These are phyloP conservation scores for Cheilosia grossa DNA, from an alignment of 2,888 invertebrate genomes.

Conservation along the genomic window DNA sequence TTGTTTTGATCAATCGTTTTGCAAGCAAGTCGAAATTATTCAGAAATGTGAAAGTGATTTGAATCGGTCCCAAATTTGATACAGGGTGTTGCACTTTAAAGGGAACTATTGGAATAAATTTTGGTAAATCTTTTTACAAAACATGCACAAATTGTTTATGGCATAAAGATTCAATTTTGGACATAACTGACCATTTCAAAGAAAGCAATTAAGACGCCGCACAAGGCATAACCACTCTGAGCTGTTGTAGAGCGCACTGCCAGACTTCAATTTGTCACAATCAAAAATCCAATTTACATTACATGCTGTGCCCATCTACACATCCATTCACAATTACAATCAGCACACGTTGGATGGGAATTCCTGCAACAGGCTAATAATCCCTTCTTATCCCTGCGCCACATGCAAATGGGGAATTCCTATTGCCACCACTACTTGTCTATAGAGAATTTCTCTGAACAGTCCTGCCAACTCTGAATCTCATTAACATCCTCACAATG, in stretches of 20 bases:
- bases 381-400: constrained; percentile 23
- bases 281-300: not conserved
- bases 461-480: no score
- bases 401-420: constrained; percentile 8
- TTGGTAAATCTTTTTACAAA: no score
- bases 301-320: not conserved
- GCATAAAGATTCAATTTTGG: no score
- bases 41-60: no score
- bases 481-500: constrained; percentile 54
- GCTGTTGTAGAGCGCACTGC: not conserved
- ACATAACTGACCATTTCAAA: not conserved
- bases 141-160: no score
- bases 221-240: not conserved
- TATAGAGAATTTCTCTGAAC: no score
- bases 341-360: constrained; percentile 24
- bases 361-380: constrained; percentile 50
- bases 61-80: no score
- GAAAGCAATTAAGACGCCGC: not conserved
- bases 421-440: not conserved
- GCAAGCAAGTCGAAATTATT: no score
- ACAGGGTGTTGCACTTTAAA: no score
- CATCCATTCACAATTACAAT: constrained; percentile 22
- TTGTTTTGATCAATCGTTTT: no score
- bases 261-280: constrained; percentile 32
- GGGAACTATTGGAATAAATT: no score